These are phyloP conservation scores for Enoplosus armatus DNA, from an alignment of 2,797 vertebrate genomes.

Conservation along the genomic window DNA sequence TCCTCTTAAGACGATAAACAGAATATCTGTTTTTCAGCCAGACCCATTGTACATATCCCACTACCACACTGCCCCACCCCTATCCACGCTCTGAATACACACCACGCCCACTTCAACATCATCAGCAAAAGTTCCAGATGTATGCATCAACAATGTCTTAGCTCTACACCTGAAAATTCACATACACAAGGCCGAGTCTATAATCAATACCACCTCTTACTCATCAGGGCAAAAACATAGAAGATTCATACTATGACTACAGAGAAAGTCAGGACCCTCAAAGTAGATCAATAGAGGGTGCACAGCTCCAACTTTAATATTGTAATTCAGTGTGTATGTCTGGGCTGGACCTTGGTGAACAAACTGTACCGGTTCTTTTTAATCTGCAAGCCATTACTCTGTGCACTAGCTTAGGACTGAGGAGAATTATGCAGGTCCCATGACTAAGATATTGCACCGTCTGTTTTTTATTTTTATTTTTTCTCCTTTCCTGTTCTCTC, in stretches of 20 bases:
- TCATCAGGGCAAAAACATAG: neutral
- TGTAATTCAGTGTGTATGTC: slow-evolving; percentile 18
- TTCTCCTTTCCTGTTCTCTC: slow-evolving; percentile 52
- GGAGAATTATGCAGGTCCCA: slow-evolving; percentile 84
- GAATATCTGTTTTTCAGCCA: slow-evolving; percentile 26
- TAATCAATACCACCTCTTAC: slow-evolving; percentile 30
- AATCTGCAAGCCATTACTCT: slow-evolving; percentile 75
- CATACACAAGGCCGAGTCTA: neutral
- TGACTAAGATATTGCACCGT: slow-evolving; percentile 82
- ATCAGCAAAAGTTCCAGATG: slow-evolving; percentile 42
- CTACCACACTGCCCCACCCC: slow-evolving; percentile 34
- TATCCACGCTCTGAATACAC: slow-evolving; percentile 19
- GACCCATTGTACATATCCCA: slow-evolving; percentile 37
- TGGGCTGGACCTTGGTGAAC: slow-evolving; percentile 52
- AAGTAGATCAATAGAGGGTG: neutral
- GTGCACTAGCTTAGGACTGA: slow-evolving; percentile 69
- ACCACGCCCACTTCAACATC: slow-evolving; percentile 63
- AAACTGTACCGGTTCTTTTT: slow-evolving; percentile 60
- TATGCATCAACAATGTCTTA: slow-evolving; percentile 26
- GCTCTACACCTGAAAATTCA: slow-evolving; percentile 23
- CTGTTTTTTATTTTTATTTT: slow-evolving; percentile 74
- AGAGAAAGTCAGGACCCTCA: slow-evolving; percentile 15
- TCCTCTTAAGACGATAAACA: slow-evolving; percentile 20
- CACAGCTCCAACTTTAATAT: slow-evolving; percentile 14
- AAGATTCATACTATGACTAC: neutral